phyloP scores from a whole-genome alignment of 2,113 vertebrate genomes.

The Phocoena sinus region DNA sequence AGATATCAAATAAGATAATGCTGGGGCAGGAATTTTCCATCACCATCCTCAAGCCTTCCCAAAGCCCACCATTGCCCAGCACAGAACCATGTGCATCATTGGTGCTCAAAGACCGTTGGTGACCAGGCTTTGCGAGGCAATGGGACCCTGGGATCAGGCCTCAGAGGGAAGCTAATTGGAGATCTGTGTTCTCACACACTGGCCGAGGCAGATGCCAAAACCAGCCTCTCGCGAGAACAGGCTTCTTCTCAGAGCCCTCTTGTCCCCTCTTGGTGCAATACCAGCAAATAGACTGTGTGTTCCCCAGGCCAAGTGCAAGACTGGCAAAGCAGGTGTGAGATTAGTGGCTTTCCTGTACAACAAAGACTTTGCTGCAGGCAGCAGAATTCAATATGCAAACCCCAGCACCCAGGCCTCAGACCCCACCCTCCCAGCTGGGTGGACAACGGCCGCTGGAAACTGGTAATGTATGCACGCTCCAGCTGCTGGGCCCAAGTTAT shows the following conservation, averaged over 20 bases:
- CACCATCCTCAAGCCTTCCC: accelerated
- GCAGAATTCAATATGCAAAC: constrained; percentile 61
- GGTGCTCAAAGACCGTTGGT: not conserved
- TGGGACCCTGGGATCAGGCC: not conserved
- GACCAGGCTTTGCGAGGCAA: not conserved
- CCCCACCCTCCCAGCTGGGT: constrained; percentile 55
- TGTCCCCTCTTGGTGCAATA: not conserved
- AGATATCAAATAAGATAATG: not conserved
- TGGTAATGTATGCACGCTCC: constrained; percentile 69
- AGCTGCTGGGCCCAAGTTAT: constrained; percentile 86
- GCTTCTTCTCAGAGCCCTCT: not conserved
- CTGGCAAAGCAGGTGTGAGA: constrained; percentile 38
- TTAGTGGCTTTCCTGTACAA: constrained; percentile 50
- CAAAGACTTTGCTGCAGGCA: constrained; percentile 64
- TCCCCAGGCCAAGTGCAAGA: not conserved
- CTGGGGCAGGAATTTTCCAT: not conserved
- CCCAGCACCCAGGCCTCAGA: constrained; percentile 39
- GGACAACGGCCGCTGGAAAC: constrained; percentile 57
- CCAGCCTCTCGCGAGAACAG: not conserved
- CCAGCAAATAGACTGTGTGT: not conserved
- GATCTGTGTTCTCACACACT: constrained; percentile 24
- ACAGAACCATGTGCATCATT: not conserved
- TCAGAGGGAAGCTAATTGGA: not conserved
- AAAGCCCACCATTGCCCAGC: not conserved
- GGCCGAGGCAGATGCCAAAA: not conserved